These are phyloP conservation scores for Homarus americanus DNA, from an alignment of 1,140 invertebrate genomes.

Conservation along the genomic window DNA sequence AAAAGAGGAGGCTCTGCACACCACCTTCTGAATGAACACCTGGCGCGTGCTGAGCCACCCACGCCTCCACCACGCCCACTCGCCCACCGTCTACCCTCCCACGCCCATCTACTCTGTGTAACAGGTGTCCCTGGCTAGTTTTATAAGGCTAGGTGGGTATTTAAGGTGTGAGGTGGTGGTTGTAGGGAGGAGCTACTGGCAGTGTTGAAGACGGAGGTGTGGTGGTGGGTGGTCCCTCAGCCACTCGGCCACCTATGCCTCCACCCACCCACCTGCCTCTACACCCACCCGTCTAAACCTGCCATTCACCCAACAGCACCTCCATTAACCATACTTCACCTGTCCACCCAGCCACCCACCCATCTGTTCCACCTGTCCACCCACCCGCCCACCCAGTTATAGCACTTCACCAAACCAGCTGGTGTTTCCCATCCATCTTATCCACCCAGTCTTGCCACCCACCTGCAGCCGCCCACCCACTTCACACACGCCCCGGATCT, in stretches of 20 bases:
- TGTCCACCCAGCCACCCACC: background rate
- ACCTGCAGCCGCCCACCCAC: background rate
- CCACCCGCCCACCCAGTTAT: background rate
- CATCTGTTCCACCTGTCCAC: background rate
- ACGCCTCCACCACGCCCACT: constrained; percentile 25
- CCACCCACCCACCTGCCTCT: too few species aligned
- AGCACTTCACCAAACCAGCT: background rate
- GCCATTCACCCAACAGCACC: background rate
- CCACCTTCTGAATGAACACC: constrained; percentile 39
- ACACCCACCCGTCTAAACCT: background rate
- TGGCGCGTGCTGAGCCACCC: constrained; percentile 15
- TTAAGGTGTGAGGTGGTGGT: background rate
- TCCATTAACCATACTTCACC: background rate
- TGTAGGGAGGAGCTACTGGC: background rate
- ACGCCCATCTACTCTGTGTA: background rate
- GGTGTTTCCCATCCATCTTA: background rate
- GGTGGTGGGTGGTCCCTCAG: too few species aligned
- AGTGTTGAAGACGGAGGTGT: background rate
- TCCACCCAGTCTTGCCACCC: background rate
- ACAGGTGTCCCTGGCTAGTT: background rate
- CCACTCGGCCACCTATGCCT: too few species aligned
- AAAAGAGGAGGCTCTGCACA: constrained; percentile 24
- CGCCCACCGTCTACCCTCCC: background rate
- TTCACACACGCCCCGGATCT: too few species aligned
- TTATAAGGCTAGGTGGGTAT: background rate